Evolutionary conservation across 1,140 invertebrate genomes (phyloP), one percentile per base, ranked within the genome.

Genomic region (Homalodisca vitripennis): DNA sequence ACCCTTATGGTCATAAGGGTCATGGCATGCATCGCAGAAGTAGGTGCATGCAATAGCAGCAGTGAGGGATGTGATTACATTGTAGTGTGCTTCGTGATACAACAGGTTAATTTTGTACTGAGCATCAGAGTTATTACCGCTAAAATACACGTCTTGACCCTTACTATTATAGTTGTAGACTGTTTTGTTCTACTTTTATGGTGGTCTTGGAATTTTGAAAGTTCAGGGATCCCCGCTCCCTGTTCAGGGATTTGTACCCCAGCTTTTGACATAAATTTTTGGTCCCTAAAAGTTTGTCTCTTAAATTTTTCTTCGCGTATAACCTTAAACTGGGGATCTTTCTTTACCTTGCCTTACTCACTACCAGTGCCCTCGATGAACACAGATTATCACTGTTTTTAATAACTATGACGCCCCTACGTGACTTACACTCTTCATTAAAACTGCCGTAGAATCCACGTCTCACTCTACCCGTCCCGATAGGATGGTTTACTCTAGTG

Each of bases 381-480:
- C 67, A 68, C 3, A 55, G 46, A 14, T 55, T 57, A 32, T 68
- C 67, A 14, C 3, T 32, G 27, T 68, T 68, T 13, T 68, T 68
- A 17, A 68, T 68, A 13, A 20, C 22, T 17, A 68, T 31, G 24
- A 68, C 60, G 20, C 67, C 34, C n/a, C 34, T 66, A 3, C 24
- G 3, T 6, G 3, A 3, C 3, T 20, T 3, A n/a, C 64, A 66
- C 47, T 31, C 27, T 34, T 68, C 67, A 41, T 55, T 12, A 27
- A 68, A 68, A 17, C 3, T 32, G 31, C 60, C 60, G 29, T 68
- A 68, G 1, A 12, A 57, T 10, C 31, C 2, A 48, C 20, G 20
- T 60, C 67, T 29, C 2, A 3, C 26, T 12, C 27, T 27, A 3
- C 65, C 47, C 10, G 10, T 13, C 17, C 65, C 65, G 2, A 27